Evolutionary conservation across 2,888 invertebrate species (phyloP).

Genomic region (Tolmerus cingulatus): DNA sequence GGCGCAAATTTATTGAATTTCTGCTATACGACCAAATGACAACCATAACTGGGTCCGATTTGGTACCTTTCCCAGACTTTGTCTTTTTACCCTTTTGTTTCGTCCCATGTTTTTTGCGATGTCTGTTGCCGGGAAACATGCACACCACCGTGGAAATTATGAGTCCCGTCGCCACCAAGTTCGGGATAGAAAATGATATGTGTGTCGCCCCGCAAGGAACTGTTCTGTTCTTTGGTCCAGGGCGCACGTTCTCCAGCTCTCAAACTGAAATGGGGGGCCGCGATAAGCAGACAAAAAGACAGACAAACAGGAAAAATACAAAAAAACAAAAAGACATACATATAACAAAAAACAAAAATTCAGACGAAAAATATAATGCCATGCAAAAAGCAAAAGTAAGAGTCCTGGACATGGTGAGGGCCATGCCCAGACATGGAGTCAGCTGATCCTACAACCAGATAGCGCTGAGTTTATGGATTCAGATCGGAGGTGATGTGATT

Average conservation of each 20-base stretch:
- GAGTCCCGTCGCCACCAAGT: not conserved
- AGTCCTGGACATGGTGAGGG: slow-evolving; percentile 8
- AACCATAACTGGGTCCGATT: not conserved
- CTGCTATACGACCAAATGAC: not conserved
- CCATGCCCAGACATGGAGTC: slow-evolving; percentile 42
- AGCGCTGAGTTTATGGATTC: slow-evolving; percentile 48
- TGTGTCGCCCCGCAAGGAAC: not conserved
- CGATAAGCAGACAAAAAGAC: not conserved
- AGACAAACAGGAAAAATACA: not conserved
- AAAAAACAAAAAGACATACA: not conserved
- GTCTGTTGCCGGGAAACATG: not conserved
- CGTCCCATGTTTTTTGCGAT: not conserved
- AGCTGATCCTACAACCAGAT: slow-evolving; percentile 48
- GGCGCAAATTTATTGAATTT: not conserved
- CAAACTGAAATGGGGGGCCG: not conserved
- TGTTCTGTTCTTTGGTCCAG: not conserved
- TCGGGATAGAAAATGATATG: not conserved
- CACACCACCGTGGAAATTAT: not conserved
- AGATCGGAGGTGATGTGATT: slow-evolving; percentile 32
- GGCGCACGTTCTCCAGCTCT: not conserved
- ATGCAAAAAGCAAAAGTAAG: not conserved
- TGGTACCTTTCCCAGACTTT: not conserved
- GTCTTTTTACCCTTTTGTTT: not conserved
- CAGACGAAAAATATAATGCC: not conserved
- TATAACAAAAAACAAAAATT: not conserved